Base-by-base conservation (phyloP, 1,140 invertebrate genomes). In the Ruditapes philippinarum region DNA sequence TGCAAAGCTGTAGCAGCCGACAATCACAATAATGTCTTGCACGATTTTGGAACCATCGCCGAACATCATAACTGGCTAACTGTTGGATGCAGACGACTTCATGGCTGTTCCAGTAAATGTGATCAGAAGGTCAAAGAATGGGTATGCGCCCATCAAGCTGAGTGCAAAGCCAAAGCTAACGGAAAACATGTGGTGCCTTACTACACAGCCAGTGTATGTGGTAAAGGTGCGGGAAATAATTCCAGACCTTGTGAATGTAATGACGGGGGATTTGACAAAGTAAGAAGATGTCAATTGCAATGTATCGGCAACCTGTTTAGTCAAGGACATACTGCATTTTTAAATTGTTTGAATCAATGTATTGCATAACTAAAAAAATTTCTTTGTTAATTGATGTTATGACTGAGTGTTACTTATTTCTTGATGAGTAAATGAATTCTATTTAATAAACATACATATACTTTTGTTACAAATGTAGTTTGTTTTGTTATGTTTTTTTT, bases 1-100 rank as follows among this genome's bases (percentile, higher is more conserved):
- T 73, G 68, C 31, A 73, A 73, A 36, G 68, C 68, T 36, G 68
- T 73, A 38, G 68, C 33, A 38, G 68, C 68, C 31, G 31, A 73
- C 31, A 73, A 73, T 14, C 31, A 31, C 2, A 25, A 73, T 36
- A 33, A 73, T 0, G 68, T 73, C 14, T 14, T 73, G 22, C 68
- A 73, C 31, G 68, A 73, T 73, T 73, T 73, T 73, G 0, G 31
- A 31, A n/a, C 68, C 4, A 36, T 73, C 17, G 31, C 12, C 9
- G 1, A 40, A 25, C 68, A 73, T 36, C 22, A 7, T 17, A 19
- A 73, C 9, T 73, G 19, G 9, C 68, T 73, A 11, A 4, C 22
- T 36, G 68, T 73, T 28, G 31, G 68, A 0, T 73, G 68, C n/a
- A 33, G 36, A 33, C 19, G 68, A 40, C 31, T 73, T 14, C 28